Evolutionary conservation across 2,113 vertebrate species (phyloP).

Genomic region (Actenoides hombroni): DNA sequence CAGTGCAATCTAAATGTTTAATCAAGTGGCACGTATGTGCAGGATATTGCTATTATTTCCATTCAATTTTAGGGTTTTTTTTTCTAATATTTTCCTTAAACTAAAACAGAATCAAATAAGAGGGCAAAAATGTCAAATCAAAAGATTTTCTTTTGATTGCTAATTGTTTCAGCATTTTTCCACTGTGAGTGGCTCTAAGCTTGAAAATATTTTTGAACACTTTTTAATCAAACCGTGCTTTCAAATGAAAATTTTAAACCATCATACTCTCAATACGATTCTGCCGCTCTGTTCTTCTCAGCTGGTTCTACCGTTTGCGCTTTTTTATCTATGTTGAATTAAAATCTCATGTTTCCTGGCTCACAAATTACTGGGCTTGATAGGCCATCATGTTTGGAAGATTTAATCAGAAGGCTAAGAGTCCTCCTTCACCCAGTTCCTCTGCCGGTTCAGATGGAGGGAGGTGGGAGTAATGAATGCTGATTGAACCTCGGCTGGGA

Average conservation of each 20-base stretch:
- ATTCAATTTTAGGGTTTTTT: not conserved
- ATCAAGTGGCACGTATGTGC: not conserved
- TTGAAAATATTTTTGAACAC: constrained; percentile 25
- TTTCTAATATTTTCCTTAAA: constrained; percentile 21
- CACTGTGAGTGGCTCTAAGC: not conserved
- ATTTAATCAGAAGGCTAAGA: constrained; percentile 62
- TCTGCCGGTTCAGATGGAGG: constrained; percentile 27
- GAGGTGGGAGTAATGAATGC: constrained; percentile 67
- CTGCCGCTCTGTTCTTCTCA: not conserved
- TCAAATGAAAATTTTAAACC: not conserved
- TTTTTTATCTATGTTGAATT: constrained; percentile 5
- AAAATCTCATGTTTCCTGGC: constrained; percentile 36
- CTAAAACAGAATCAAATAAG: constrained; percentile 1
- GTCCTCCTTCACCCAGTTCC: constrained; percentile 33
- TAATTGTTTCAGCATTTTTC: constrained; percentile 31
- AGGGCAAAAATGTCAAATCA: constrained; percentile 31
- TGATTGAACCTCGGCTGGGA: constrained; percentile 64
- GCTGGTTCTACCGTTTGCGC: not conserved
- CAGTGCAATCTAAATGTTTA: constrained; percentile 37
- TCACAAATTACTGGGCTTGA: constrained; percentile 40
- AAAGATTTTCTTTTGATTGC: constrained; percentile 45
- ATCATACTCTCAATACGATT: not conserved
- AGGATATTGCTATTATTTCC: constrained; percentile 23
- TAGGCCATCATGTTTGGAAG: constrained; percentile 55
- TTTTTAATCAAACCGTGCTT: constrained; percentile 16